A percentile compares a stretch with the other conserved stretches of the same genome.
phyloP scores from a whole-genome alignment of 2,888 invertebrate genomes.

The Acanthosoma haemorrhoidale region DNA sequence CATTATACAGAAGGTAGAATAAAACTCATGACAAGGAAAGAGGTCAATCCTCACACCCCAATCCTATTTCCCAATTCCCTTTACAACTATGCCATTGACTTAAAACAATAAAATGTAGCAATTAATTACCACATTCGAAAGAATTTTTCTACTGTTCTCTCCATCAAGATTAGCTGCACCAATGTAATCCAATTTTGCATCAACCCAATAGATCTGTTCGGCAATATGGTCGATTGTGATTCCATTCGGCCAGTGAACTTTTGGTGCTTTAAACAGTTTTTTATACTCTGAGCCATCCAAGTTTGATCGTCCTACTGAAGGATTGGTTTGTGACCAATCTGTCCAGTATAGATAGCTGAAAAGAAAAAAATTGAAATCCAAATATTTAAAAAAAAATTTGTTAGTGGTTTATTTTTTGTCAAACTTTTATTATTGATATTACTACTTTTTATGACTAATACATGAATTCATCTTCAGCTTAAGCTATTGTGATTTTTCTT shows the following conservation, averaged over 20 bases:
- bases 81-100: too few relatives aligned
- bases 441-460: too few relatives aligned
- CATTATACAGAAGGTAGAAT: not conserved
- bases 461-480: too few relatives aligned
- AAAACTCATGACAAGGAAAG: not conserved
- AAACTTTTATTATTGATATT: too few relatives aligned
- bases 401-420: too few relatives aligned
- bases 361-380: too few relatives aligned
- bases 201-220: constrained; percentile 81
- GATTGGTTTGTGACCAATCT: constrained; percentile 75
- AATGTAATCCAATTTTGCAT: constrained; percentile 75
- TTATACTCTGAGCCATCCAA: constrained; percentile 68
- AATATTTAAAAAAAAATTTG: too few relatives aligned
- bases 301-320: constrained; percentile 71
- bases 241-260: constrained; percentile 80
- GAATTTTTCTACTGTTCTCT: constrained; percentile 58
- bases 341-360: constrained; percentile 71
- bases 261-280: constrained; percentile 58
- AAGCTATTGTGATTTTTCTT: too few relatives aligned
- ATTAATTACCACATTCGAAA: constrained; percentile 45
- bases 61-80: not conserved
- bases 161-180: constrained; percentile 71
- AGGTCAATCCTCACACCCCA: not conserved
- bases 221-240: constrained; percentile 77
- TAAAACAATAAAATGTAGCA: not conserved